Evolutionary conservation across 2,888 invertebrate genomes (phyloP), one percentile per base, ranked within the genome.

Genomic region (Macropis europaea): DNA sequence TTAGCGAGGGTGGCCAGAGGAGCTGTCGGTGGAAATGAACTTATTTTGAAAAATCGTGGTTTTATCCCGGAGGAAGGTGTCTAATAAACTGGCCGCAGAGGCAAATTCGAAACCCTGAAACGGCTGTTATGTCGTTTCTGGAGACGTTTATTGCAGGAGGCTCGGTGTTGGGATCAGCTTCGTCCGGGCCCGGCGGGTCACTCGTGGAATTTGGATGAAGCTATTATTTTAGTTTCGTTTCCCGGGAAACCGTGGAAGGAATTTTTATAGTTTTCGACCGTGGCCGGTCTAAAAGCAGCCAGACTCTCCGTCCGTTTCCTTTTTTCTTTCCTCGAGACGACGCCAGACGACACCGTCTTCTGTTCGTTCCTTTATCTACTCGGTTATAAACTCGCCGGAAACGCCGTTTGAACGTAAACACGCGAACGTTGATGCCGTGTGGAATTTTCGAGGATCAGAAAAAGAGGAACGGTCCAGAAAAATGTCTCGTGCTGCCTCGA

Each of bases 161-260:
- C 3, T 26, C 42, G 40, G 52, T 28, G 53, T 36, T 60, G 38
- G 45, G 45, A 26, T 45, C 17, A 53, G 32, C 30, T 15, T 42
- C 36, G 56, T 57, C 56, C 50, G 50, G 50, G 47, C 53, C 50
- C 54, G 50, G 47, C 53, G 50, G 17, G 32, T 28, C 53, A 45
- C 36, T 43, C 32, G 30, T 70, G 69, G 81, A 76, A 81, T 81
- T 79, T 63, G 79, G 73, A 81, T 69, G 75, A 77, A 81, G 63
- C 54, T 69, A 71, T 77, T 73, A 73, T 77, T 81, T 59, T 67
- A 28, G 47, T 62, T 59, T 52, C 61, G 34, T 72, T 66, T 43
- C 43, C 32, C 75, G 74, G 71, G 79, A 81, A 81, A 79, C 62
- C 81, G 79, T 71, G 75, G 30, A 42, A 57, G 81, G 81, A 81